phyloP scores from a whole-genome alignment of 2,113 vertebrate species.

The Cinclus mexicanus region DNA sequence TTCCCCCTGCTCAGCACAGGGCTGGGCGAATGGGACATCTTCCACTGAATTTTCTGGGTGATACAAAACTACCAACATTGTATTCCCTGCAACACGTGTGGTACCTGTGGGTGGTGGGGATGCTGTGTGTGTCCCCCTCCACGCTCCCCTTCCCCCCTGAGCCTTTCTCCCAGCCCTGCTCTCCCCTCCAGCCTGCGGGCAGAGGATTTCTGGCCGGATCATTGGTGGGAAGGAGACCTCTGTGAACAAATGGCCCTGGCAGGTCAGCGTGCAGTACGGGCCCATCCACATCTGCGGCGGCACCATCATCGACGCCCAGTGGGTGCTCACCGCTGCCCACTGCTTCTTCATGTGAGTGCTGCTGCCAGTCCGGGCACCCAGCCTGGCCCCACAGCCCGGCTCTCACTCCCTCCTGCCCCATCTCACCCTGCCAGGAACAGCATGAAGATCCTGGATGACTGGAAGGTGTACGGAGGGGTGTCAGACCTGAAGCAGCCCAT shows the following conservation, averaged over 20 bases:
- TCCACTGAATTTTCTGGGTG: background rate
- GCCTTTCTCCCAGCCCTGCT: background rate
- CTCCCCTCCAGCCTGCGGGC: conserved; percentile 83
- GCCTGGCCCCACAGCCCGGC: fast-evolving
- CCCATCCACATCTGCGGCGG: conserved; percentile 85
- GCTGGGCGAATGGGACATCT: fast-evolving
- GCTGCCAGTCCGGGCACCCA: background rate
- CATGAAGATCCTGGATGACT: conserved; percentile 57
- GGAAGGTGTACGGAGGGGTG: conserved; percentile 81
- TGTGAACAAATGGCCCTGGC: conserved; percentile 89
- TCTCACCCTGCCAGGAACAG: conserved; percentile 24
- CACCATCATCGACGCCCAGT: conserved; percentile 82
- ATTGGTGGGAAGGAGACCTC: conserved; percentile 81
- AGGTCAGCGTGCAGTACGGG: conserved; percentile 83
- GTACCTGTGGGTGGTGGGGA: background rate
- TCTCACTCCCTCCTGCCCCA: background rate
- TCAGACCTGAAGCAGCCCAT: conserved; percentile 70
- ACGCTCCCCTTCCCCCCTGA: fast-evolving
- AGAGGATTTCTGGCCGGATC: conserved; percentile 77
- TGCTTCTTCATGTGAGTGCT: conserved; percentile 88
- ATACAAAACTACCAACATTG: fast-evolving
- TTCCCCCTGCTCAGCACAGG: background rate
- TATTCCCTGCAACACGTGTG: fast-evolving
- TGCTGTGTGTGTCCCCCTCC: fast-evolving
- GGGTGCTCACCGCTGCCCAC: conserved; percentile 88